phyloP scores from a whole-genome alignment of 2,113 vertebrate species.

The Muscicapa adusta region DNA sequence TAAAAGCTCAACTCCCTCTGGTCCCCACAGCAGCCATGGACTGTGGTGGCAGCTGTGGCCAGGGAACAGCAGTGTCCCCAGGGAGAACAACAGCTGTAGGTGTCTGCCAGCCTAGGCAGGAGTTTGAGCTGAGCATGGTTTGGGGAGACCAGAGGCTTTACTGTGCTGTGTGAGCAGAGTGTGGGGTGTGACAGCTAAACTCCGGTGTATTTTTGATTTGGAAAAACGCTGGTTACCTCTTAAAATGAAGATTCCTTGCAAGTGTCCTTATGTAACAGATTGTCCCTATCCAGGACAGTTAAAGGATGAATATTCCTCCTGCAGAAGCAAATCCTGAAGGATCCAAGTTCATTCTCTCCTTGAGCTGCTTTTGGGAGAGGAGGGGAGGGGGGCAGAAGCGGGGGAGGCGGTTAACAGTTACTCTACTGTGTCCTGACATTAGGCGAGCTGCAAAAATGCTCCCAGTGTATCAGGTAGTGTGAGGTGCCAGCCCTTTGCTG shows the following conservation, averaged over 20 bases:
- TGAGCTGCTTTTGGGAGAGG: not conserved
- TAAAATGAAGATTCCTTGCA: not conserved
- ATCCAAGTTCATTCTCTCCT: not conserved
- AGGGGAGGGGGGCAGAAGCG: not conserved
- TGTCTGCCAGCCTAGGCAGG: not conserved
- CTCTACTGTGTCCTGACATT: constrained; percentile 39
- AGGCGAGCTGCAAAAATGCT: constrained; percentile 56
- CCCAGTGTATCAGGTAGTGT: constrained; percentile 42
- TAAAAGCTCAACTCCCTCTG: not conserved
- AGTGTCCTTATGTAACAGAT: not conserved
- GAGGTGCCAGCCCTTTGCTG: constrained; percentile 38
- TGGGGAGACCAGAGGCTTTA: not conserved
- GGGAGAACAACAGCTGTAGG: not conserved
- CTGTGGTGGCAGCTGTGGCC: not conserved
- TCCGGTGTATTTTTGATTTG: not conserved
- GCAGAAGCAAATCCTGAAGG: constrained; percentile 2
- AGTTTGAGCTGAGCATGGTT: not conserved
- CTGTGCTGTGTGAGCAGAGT: not conserved
- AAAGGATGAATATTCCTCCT: not conserved
- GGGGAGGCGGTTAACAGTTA: constrained; percentile 32
- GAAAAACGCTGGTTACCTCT: not conserved
- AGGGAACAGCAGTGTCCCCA: not conserved
- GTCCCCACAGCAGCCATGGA: rapidly evolving
- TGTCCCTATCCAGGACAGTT: not conserved
- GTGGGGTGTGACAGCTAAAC: not conserved